These are phyloP conservation scores for Amblyjoppa proteus DNA, from an alignment of 2,888 invertebrate genomes.

Conservation along the genomic window DNA sequence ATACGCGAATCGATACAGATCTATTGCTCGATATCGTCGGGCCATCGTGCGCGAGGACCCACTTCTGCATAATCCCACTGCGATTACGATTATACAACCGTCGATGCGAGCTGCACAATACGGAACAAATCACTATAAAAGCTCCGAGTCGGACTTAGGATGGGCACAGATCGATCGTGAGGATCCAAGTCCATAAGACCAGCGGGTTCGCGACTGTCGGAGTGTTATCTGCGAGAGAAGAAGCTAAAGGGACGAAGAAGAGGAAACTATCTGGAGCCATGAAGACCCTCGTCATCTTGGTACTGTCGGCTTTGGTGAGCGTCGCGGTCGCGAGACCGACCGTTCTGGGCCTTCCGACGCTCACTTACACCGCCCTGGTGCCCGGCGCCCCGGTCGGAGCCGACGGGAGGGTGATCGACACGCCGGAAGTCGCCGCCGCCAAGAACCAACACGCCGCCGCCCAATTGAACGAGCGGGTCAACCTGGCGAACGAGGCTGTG, in stretches of 20 bases:
- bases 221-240: neutral
- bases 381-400: constrained; percentile 72
- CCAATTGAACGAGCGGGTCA: constrained; percentile 58
- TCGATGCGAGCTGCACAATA: neutral
- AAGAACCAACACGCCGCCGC: constrained; percentile 76
- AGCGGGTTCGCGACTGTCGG: neutral
- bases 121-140: constrained; percentile 58
- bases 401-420: constrained; percentile 76
- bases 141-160: constrained; percentile 10
- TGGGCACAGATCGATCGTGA: constrained; percentile 55
- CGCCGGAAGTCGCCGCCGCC: constrained; percentile 76
- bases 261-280: constrained; percentile 24
- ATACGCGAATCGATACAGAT: constrained; percentile 66
- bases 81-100: constrained; percentile 52
- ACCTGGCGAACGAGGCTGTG: constrained; percentile 74
- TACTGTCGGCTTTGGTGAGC: constrained; percentile 41
- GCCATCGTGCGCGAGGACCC: neutral
- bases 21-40: constrained; percentile 45
- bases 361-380: constrained; percentile 55
- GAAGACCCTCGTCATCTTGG: constrained; percentile 41
- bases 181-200: constrained; percentile 25
- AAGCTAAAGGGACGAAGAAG: neutral
- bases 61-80: neutral
- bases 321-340: constrained; percentile 54
- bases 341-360: constrained; percentile 46